Base-by-base conservation (phyloP, 2,113 vertebrate species). In the Haemorhous mexicanus region DNA sequence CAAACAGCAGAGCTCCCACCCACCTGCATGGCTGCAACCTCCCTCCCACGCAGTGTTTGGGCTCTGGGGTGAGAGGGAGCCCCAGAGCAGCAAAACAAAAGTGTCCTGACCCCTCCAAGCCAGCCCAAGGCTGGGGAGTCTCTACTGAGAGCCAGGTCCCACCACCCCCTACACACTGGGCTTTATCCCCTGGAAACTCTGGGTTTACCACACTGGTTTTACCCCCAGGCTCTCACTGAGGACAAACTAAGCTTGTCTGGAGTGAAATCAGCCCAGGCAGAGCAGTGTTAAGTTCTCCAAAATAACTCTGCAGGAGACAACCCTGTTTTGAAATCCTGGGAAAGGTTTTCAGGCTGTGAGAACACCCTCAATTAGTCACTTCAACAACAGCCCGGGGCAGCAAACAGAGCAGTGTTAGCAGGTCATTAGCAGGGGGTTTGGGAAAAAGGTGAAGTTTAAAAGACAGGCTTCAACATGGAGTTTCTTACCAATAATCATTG, bases 401-500 rank as follows among this genome's bases (percentile, higher is more conserved):
- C 59, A 78, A 81, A 81, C 30, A 80, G 26, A 78, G 58, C 53
- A 47, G 46, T 6, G 4, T 39, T 46, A 84, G 41, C 46, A 30
- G 12, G 12, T 53, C 76, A 72, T 73, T 20, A 70, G 96, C 84
- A 96, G 16, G 39, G 61, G 81, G 87, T 81, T 95, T 78, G 13
- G 21, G 61, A 80, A 86, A 93, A 90, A 94, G 95, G 79, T 75
- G 95, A 91, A 78, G 92, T 72, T 96, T 96, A 97, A 96, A 95
- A 95, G 94, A 97, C 75, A 97, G 92, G 97, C 97, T 98, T 98
- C 95, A 89, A 97, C 97, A 96, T 94, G 97, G 97, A 97, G 96
- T 58, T 96, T 96, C 99, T 99, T 98, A 99, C 99, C 98, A 81
- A 99, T 97, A 95, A 99, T 99, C 99, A 99, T 99, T 78, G 98